Evolutionary conservation across 2,113 vertebrate genomes (phyloP).

Genomic region (Xenotilapia leptura): DNA sequence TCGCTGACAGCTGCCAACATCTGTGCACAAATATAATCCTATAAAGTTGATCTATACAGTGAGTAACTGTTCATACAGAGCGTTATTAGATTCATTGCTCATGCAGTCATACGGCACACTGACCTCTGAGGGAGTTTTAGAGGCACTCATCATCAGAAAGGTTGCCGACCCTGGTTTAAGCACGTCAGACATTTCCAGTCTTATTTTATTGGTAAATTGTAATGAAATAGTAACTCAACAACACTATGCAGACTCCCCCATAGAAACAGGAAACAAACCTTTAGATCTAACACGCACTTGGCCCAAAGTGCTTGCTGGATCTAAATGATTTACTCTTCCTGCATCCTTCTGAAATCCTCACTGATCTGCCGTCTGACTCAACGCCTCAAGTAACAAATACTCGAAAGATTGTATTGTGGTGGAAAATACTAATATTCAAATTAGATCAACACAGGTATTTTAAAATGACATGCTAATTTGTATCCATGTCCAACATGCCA

Average conservation of each 20-base stretch:
- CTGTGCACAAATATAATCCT: rapidly evolving
- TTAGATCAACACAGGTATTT: not conserved
- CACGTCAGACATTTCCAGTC: not conserved
- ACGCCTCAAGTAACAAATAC: not conserved
- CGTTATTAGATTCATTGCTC: rapidly evolving
- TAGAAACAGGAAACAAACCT: not conserved
- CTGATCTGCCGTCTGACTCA: not conserved
- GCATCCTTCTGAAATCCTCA: not conserved
- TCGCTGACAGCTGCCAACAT: rapidly evolving
- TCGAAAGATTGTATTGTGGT: not conserved
- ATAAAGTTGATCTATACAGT: rapidly evolving
- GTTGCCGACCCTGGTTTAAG: not conserved
- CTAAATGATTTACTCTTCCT: not conserved
- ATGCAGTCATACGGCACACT: rapidly evolving
- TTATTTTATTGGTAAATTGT: not conserved
- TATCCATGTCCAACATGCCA: rapidly evolving
- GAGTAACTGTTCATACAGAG: not conserved
- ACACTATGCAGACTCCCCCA: not conserved
- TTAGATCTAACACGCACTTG: not conserved
- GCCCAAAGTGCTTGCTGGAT: not conserved
- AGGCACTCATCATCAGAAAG: not conserved
- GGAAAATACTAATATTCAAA: not conserved
- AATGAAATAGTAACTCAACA: not conserved
- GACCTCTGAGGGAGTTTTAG: not conserved
- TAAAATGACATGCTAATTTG: not conserved